Evolutionary conservation across 92 coral and sea anemone genomes (phyloP).

Genomic region (Paragorgia papillata): DNA sequence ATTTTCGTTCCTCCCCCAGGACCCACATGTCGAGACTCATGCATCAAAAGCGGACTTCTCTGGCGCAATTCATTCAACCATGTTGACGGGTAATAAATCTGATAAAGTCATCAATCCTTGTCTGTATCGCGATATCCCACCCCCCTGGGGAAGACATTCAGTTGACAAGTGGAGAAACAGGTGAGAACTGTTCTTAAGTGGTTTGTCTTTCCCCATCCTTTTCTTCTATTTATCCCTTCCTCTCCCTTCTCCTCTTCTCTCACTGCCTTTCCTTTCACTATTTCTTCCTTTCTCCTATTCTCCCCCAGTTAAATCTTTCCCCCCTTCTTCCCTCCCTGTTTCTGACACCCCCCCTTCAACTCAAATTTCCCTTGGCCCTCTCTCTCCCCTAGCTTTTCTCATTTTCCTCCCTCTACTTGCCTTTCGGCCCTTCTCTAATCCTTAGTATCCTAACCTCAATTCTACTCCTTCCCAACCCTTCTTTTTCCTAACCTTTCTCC

Average conservation of each 20-base stretch:
- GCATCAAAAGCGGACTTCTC: conserved; percentile 61
- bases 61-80: conserved; percentile 68
- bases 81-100: conserved; percentile 64
- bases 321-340: no score
- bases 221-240: not conserved
- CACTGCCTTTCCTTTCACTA: no score
- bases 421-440: no score
- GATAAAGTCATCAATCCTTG: conserved; percentile 68
- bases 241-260: not conserved
- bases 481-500: no score
- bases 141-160: conserved; percentile 87
- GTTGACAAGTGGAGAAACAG: conserved; percentile 98
- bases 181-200: conserved; percentile 46
- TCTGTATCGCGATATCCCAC: conserved; percentile 67
- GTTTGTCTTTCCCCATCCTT: no score
- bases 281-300: not conserved
- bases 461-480: no score
- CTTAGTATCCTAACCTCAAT: no score
- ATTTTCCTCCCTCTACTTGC: no score
- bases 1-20: conserved; percentile 45
- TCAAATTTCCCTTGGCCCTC: not conserved
- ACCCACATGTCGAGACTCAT: conserved; percentile 74
- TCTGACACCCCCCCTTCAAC: no score
- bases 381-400: no score
- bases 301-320: no score